phyloP scores from a whole-genome alignment of 2,113 vertebrate genomes.

The Heterocephalus glaber region DNA sequence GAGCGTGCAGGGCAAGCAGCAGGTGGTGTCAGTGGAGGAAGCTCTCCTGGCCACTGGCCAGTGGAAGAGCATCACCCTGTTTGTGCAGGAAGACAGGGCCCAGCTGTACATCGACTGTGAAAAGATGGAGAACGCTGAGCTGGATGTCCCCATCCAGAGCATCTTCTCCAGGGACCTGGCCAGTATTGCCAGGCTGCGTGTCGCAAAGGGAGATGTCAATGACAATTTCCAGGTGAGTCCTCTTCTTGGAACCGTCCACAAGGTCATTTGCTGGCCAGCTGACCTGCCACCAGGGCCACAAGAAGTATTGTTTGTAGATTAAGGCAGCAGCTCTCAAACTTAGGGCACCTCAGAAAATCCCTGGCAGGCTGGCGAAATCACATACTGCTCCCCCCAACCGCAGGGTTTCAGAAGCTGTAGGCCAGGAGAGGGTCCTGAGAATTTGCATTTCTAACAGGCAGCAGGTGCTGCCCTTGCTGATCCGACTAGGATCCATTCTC shows the following conservation, averaged over 20 bases:
- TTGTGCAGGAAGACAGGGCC: conserved; percentile 95
- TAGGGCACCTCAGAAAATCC: not conserved
- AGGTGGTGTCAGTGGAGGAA: conserved; percentile 94
- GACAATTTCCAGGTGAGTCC: conserved; percentile 94
- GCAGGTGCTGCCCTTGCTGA: not conserved
- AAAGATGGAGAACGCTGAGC: conserved; percentile 91
- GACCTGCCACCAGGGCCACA: not conserved
- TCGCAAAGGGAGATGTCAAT: conserved; percentile 93
- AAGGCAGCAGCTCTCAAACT: not conserved
- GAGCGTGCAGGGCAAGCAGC: conserved; percentile 88
- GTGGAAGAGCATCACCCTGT: conserved; percentile 97
- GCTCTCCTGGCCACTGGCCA: conserved; percentile 91
- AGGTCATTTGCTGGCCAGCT: not conserved
- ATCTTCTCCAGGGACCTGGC: conserved; percentile 92
- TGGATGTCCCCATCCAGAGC: conserved; percentile 93
- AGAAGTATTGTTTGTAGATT: not conserved
- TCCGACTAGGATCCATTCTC: not conserved
- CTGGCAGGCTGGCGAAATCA: not conserved
- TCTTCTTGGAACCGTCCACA: not conserved
- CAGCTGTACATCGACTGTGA: conserved; percentile 96
- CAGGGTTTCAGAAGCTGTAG: not conserved
- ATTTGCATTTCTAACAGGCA: not conserved
- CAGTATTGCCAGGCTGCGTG: conserved; percentile 88
- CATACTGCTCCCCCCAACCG: not conserved
- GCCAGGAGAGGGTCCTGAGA: not conserved